A percentile compares a stretch with the other conserved stretches of the same genome.
phyloP scores from a whole-genome alignment of 1,140 invertebrate species.

The Mamestra configurata region DNA sequence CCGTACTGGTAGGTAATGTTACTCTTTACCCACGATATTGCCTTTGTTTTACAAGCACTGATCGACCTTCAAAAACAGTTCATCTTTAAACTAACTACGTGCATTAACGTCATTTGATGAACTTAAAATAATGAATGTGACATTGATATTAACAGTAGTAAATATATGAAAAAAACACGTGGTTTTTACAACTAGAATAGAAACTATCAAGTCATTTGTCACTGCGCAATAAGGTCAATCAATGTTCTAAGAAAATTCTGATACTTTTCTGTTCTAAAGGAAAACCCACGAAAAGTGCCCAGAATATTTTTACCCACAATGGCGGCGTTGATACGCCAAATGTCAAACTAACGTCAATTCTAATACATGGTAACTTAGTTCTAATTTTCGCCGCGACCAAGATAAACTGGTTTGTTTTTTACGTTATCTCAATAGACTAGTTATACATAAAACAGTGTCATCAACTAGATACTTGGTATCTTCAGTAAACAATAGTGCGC shows the following conservation, averaged over 20 bases:
- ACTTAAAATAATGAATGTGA: too few species aligned
- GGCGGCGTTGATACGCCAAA: too few species aligned
- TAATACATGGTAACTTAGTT: too few species aligned
- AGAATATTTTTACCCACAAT: too few species aligned
- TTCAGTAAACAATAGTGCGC: conserved; percentile 15
- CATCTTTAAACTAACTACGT: too few species aligned
- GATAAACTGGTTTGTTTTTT: neutral
- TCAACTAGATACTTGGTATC: conserved; percentile 16
- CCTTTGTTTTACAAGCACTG: neutral
- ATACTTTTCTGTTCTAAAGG: neutral
- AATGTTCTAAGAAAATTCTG: neutral
- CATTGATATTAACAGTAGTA: too few species aligned
- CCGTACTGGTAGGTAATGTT: neutral
- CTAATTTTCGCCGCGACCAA: neutral
- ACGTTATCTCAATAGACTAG: neutral
- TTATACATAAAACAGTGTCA: conserved; percentile 18
- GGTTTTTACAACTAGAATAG: neutral
- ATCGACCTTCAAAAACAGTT: neutral
- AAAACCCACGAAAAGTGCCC: too few species aligned
- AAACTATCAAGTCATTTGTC: neutral
- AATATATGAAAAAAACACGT: neutral
- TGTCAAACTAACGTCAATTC: too few species aligned
- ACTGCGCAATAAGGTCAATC: neutral
- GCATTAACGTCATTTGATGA: too few species aligned
- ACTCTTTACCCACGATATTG: too few species aligned